Evolutionary conservation across 64 coral and sea anemone species (phyloP).

Genomic region (Hydrozoanthus tunicans): DNA sequence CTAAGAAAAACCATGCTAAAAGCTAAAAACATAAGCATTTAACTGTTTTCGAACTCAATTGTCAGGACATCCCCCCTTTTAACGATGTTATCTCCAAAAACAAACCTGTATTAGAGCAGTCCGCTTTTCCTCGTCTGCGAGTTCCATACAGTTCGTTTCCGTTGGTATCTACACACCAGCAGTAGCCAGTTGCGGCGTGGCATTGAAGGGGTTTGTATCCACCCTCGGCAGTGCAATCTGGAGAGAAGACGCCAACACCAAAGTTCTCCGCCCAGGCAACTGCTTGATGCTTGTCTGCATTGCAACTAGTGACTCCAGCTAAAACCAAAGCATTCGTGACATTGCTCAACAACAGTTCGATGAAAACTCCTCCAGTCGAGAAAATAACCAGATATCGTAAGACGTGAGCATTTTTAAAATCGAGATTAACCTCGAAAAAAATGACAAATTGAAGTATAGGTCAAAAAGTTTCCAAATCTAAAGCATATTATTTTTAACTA

Average conservation of each 20-base stretch:
- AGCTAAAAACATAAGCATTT: too few relatives aligned
- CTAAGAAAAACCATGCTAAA: too few relatives aligned
- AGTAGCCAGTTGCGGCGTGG: slow-evolving; percentile 51
- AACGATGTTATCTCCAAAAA: not conserved
- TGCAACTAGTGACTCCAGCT: slow-evolving; percentile 49
- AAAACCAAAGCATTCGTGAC: not conserved
- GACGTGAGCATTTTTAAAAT: too few relatives aligned
- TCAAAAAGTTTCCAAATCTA: too few relatives aligned
- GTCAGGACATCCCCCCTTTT: too few relatives aligned
- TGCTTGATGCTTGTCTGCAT: slow-evolving; percentile 33
- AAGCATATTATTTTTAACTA: too few relatives aligned
- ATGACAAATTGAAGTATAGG: too few relatives aligned
- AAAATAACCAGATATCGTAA: too few relatives aligned
- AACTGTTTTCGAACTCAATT: too few relatives aligned
- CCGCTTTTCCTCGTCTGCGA: slow-evolving; percentile 17
- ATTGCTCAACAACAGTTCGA: too few relatives aligned
- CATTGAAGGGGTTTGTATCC: slow-evolving; percentile 26
- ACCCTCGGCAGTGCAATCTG: slow-evolving; percentile 6
- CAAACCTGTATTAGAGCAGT: slow-evolving; percentile 42
- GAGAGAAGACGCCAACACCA: slow-evolving; percentile 43
- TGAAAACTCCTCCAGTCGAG: not conserved
- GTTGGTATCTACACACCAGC: slow-evolving; percentile 52
- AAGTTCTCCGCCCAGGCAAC: slow-evolving; percentile 50
- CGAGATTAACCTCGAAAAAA: too few relatives aligned
- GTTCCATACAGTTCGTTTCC: slow-evolving; percentile 56